Evolutionary conservation across 2,113 vertebrate species (phyloP).

Genomic region (Heptranchias perlo): DNA sequence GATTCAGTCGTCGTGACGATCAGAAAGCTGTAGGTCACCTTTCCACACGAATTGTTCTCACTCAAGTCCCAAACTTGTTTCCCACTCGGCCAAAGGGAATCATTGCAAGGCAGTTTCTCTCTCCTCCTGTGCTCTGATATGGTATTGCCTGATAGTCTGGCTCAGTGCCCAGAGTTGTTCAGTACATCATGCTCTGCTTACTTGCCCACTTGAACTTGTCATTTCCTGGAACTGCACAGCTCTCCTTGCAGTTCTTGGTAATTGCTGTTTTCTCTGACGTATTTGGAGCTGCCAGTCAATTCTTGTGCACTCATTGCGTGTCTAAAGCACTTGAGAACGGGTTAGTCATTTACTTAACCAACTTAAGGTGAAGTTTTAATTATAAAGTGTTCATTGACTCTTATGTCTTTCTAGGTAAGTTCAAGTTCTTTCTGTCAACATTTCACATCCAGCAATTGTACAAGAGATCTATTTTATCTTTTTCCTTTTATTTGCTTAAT

Average conservation of each 20-base stretch:
- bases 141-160: background rate
- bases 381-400: background rate
- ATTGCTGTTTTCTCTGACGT: conserved; percentile 32
- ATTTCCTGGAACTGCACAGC: conserved; percentile 18
- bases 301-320: background rate
- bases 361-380: background rate
- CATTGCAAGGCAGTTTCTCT: background rate
- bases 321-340: background rate
- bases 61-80: background rate
- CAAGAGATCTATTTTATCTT: background rate
- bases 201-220: background rate
- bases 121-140: background rate
- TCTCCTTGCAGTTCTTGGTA: conserved; percentile 33
- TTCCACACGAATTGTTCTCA: background rate
- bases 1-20: background rate
- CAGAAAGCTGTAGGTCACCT: background rate
- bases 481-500: background rate
- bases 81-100: background rate
- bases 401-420: background rate
- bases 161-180: background rate
- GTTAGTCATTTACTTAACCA: background rate
- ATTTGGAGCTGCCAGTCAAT: conserved; percentile 29
- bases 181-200: background rate
- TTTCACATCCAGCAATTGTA: background rate
- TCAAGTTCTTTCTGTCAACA: background rate